Evolutionary conservation across 2,797 vertebrate species (phyloP).

Genomic region (Pantherophis alleghaniensis): DNA sequence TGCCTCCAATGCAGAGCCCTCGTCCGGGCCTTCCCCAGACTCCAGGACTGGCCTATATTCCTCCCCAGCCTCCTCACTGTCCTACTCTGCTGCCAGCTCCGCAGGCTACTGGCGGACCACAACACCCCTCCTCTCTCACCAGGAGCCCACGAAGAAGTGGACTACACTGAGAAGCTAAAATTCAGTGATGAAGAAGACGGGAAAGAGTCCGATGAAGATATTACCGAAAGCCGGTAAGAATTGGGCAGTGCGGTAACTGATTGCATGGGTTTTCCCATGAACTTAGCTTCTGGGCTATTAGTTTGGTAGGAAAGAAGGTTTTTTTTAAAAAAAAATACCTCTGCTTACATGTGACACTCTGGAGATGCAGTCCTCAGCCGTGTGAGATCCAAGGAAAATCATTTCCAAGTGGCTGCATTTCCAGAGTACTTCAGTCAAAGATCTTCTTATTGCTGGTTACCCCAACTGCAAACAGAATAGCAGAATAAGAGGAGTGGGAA

Average conservation of each 20-base stretch:
- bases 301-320: background rate
- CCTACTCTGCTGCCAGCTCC: no score
- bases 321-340: no score
- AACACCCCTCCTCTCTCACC: background rate
- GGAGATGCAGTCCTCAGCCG: background rate
- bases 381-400: no score
- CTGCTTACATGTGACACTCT: background rate
- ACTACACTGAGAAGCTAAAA: constrained; percentile 94
- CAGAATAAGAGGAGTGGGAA: background rate
- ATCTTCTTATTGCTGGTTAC: background rate
- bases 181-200: constrained; percentile 96
- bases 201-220: constrained; percentile 83
- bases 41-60: no score
- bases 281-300: background rate
- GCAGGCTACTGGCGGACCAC: no score
- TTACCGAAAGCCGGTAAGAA: constrained; percentile 73
- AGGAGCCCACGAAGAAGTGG: constrained; percentile 96
- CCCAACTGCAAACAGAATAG: background rate
- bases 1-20: no score
- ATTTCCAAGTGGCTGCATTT: background rate
- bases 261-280: no score
- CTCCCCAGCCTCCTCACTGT: no score
- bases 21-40: no score
- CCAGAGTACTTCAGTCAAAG: background rate
- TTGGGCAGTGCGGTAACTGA: background rate